Evolutionary conservation across 2,113 vertebrate genomes (phyloP), one percentile per base, ranked within the genome.

Genomic region (Paraplagusia blochii): DNA sequence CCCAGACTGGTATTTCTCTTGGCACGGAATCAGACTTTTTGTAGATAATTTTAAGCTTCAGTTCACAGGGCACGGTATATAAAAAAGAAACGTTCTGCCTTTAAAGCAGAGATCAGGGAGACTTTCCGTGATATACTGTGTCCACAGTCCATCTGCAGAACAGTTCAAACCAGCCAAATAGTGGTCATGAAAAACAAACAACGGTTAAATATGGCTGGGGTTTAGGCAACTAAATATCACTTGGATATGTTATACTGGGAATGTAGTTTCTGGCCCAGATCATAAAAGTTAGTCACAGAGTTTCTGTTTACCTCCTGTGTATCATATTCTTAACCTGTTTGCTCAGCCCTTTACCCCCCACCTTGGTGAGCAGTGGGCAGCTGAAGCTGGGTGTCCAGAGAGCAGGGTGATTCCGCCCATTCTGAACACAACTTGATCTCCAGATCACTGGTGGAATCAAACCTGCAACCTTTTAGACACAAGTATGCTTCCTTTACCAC

Each of bases 1-100:
- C 22, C 19, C 35, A 50, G 56, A 55, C 18, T 54, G 35, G 11
- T 35, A 44, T 77, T 73, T 62, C 6, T 57, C 1, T 71, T 44
- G 39, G 53, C 43, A 8, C 9, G 50, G 13, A 15, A 18, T n/a
- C 51, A 44, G 15, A 10, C n/a, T 69, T 17, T 43, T 39, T 53
- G 58, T 53, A 9, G 33, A 62, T 36, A 33, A 52, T 8, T 22
- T 15, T 19, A 48, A 49, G 29, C 52, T 47, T 58, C 44, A 17
- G 53, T 11, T 58, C 18, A 49, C 33, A 6, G 44, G 54, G 17
- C 18, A 51, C 15, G 16, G 13, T 47, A 44, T 22, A 39, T 15
- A 72, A 15, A 60, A 43, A 51, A 44, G 44, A 36, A 51, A 50
- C 40, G 42, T n/a, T 2, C 7, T 44, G 56, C 11, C 52, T 40